Conservation (phyloP, 2,113 vertebrate species). For the Scortum barcoo region DNA sequence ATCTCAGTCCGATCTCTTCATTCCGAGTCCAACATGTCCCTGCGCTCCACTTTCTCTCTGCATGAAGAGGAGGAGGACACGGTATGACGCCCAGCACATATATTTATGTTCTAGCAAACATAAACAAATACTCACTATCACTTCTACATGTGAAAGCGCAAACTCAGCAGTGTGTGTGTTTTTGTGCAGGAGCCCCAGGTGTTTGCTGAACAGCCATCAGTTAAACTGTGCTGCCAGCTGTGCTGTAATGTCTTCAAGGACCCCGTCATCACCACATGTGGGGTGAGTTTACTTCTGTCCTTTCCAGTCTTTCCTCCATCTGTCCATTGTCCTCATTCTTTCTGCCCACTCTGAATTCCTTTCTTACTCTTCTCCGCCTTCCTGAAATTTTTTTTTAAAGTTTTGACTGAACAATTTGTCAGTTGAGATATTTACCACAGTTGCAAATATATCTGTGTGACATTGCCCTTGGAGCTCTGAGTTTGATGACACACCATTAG, state of each 20-base stretch:
- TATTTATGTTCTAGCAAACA: background rate
- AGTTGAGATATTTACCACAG: background rate
- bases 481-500: background rate
- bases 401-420: background rate
- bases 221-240: conserved; percentile 97
- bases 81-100: conserved; percentile 80
- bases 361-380: background rate
- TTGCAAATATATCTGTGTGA: too few species aligned
- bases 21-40: conserved; percentile 98
- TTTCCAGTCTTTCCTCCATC: background rate
- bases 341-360: background rate
- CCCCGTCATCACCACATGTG: conserved; percentile 98
- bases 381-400: background rate
- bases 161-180: background rate
- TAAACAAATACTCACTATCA: background rate
- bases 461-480: background rate
- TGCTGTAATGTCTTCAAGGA: conserved; percentile 98
- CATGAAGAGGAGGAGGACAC: conserved; percentile 98
- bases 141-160: background rate
- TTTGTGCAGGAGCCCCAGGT: conserved; percentile 92
- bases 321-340: background rate
- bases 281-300: conserved; percentile 85
- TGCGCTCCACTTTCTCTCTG: conserved; percentile 97
- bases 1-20: conserved; percentile 97
- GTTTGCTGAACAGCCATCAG: conserved; percentile 96